phyloP scores from a whole-genome alignment of 2,113 vertebrate genomes.

The Tricholaema leucomelas region DNA sequence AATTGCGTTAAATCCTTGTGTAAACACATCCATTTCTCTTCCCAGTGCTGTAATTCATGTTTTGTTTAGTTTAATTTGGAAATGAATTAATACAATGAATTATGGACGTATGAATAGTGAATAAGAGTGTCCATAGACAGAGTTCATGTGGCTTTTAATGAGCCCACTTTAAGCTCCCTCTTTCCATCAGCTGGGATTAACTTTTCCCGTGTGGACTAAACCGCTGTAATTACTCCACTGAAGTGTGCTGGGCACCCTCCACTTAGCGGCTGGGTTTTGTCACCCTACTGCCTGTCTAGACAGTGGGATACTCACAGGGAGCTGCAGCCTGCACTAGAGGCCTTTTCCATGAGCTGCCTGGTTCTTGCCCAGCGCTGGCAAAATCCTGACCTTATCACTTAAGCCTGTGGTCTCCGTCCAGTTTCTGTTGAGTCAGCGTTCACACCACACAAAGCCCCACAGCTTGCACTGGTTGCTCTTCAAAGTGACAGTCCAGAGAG shows the following conservation, averaged over 20 bases:
- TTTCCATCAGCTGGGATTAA: background rate
- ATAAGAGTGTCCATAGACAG: slow-evolving; percentile 2
- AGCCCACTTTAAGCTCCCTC: background rate
- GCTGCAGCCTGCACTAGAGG: background rate
- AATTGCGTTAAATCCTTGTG: slow-evolving; percentile 37
- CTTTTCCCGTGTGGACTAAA: slow-evolving; percentile 1
- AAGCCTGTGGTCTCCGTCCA: fast-evolving
- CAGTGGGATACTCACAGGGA: background rate
- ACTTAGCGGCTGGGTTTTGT: background rate
- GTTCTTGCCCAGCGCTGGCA: background rate
- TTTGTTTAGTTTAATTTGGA: slow-evolving; percentile 38
- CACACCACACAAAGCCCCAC: background rate
- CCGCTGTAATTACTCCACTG: background rate
- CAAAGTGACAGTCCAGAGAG: background rate
- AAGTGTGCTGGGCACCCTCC: background rate
- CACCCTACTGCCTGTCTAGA: background rate
- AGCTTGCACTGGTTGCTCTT: background rate
- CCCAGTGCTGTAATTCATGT: slow-evolving; percentile 31
- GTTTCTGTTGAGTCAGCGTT: background rate
- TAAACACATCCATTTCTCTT: slow-evolving; percentile 55
- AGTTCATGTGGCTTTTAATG: slow-evolving; percentile 45
- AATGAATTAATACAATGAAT: slow-evolving; percentile 46
- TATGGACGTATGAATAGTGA: slow-evolving; percentile 16
- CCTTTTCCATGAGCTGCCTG: background rate
- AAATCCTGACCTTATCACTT: background rate